A percentile compares a stretch with the other conserved stretches of the same genome.
These are phyloP conservation scores for Drosophila mayaguana DNA, from an alignment of 2,888 invertebrate species.

Conservation along the genomic window DNA sequence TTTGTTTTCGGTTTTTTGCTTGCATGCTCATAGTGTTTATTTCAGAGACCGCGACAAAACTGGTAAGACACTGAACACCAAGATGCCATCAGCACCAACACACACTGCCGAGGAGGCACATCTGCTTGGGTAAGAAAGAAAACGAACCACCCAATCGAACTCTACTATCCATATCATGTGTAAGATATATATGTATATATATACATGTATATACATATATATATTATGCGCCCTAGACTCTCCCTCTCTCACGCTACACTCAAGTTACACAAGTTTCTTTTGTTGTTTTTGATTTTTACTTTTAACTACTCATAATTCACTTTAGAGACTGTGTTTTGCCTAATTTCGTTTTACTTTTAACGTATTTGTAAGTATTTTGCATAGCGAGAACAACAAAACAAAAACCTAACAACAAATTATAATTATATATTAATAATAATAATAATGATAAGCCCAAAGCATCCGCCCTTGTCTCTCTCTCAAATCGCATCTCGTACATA, in stretches of 20 bases:
- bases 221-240: slow-evolving; percentile 27
- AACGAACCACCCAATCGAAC: slow-evolving; percentile 16
- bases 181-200: slow-evolving; percentile 43
- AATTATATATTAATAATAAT: slow-evolving; percentile 9
- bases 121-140: slow-evolving; percentile 91
- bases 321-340: slow-evolving; percentile 47
- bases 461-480: slow-evolving; percentile 52
- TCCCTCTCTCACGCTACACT: slow-evolving; percentile 31
- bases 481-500: slow-evolving; percentile 51
- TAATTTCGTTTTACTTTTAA: slow-evolving; percentile 17
- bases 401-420: slow-evolving; percentile 22
- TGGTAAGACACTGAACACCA: slow-evolving; percentile 85
- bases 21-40: slow-evolving; percentile 86
- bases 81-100: slow-evolving; percentile 86
- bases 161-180: slow-evolving; percentile 32
- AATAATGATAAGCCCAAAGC: slow-evolving; percentile 31
- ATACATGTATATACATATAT: slow-evolving; percentile 9
- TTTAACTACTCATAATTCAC: slow-evolving; percentile 30
- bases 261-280: slow-evolving; percentile 40
- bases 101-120: slow-evolving; percentile 92
- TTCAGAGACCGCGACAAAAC: slow-evolving; percentile 86
- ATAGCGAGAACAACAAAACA: slow-evolving; percentile 26
- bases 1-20: slow-evolving; percentile 83
- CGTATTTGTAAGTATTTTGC: slow-evolving; percentile 49
- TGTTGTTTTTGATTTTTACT: neutral